Percentiles rank a stretch among this genome's conserved stretches.
Evolutionary conservation across 2,113 vertebrate genomes (phyloP).

Genomic region (Hassar affinis): DNA sequence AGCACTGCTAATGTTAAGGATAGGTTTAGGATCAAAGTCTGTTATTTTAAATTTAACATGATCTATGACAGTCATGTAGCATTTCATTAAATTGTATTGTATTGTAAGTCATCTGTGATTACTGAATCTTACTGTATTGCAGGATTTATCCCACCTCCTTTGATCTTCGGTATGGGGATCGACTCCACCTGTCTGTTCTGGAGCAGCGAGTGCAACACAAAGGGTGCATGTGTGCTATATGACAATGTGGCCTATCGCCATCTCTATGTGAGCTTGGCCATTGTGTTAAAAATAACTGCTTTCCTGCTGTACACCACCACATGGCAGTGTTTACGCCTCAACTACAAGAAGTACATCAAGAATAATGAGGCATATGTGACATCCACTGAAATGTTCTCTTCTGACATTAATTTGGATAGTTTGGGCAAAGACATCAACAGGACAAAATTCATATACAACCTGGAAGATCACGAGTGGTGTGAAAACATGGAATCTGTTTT

Average conservation of each 20-base stretch:
- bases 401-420: constrained; percentile 86
- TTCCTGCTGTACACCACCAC: constrained; percentile 93
- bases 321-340: constrained; percentile 92
- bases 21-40: background rate
- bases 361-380: constrained; percentile 85
- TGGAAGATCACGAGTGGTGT: constrained; percentile 95
- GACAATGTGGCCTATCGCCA: constrained; percentile 90
- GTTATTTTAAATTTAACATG: background rate
- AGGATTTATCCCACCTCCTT: constrained; percentile 97
- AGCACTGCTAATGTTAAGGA: background rate
- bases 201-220: constrained; percentile 88
- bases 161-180: constrained; percentile 95
- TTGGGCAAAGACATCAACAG: constrained; percentile 84
- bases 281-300: constrained; percentile 89
- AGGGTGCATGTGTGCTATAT: constrained; percentile 89
- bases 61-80: background rate
- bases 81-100: background rate
- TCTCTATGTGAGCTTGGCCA: constrained; percentile 93
- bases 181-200: constrained; percentile 98
- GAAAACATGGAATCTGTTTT: constrained; percentile 99
- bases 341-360: constrained; percentile 96
- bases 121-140: constrained; percentile 44
- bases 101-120: background rate
- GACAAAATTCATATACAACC: constrained; percentile 98
- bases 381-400: constrained; percentile 90